phyloP scores from a whole-genome alignment of 1,140 invertebrate genomes.

The Caerostris darwini region DNA sequence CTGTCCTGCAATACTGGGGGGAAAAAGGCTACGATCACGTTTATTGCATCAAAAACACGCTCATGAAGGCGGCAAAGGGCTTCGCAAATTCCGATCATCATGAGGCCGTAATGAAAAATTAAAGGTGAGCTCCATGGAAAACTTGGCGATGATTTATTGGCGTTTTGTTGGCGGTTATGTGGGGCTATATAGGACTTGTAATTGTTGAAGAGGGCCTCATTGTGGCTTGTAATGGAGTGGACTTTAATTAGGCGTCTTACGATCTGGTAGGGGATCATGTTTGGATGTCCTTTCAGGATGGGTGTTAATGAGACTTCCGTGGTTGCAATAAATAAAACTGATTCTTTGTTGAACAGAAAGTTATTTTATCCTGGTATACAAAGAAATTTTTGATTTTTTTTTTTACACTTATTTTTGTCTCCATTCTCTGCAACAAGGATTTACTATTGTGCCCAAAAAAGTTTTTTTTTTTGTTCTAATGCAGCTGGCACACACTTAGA shows the following conservation, averaged over 20 bases:
- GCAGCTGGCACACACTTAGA: too few relatives aligned
- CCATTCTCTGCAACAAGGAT: too few relatives aligned
- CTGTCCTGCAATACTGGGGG: background rate
- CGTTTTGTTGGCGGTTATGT: conserved; percentile 4
- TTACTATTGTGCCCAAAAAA: too few relatives aligned
- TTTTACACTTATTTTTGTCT: too few relatives aligned
- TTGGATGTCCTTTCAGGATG: background rate
- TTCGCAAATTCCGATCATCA: conserved; percentile 68
- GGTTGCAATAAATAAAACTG: background rate
- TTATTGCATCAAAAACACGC: conserved; percentile 75
- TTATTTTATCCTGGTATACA: too few relatives aligned
- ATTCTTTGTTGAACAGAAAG: background rate
- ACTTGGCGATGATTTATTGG: conserved; percentile 35
- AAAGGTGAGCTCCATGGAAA: conserved; percentile 24
- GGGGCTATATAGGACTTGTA: background rate
- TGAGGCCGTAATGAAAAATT: conserved; percentile 67
- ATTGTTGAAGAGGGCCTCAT: conserved; percentile 28
- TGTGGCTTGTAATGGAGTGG: background rate
- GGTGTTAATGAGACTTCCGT: background rate
- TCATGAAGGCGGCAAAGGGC: conserved; percentile 37
- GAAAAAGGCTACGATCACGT: conserved; percentile 48
- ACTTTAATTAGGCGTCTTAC: conserved; percentile 9
- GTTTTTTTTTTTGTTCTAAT: too few relatives aligned
- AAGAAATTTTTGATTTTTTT: too few relatives aligned
- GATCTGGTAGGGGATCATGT: background rate